These are phyloP conservation scores for Anniella stebbinsi DNA, from an alignment of 2,797 vertebrate species.

Conservation along the genomic window DNA sequence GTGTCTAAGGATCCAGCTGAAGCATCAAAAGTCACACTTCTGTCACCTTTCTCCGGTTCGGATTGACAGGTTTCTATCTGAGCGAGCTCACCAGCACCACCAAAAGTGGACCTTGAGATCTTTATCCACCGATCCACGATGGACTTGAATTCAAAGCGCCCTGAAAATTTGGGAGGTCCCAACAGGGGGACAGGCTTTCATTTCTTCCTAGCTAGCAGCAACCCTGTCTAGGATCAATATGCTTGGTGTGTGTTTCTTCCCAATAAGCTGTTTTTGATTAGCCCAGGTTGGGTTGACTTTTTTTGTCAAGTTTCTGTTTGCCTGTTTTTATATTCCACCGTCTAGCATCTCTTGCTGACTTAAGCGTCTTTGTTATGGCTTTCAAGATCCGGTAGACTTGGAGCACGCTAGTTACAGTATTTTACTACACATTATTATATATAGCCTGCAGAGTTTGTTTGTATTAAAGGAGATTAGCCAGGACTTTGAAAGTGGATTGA, in stretches of 20 bases:
- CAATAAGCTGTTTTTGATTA: slow-evolving; percentile 56
- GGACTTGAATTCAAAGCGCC: not conserved
- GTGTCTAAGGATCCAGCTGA: not conserved
- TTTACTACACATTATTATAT: not conserved
- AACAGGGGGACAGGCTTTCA: not conserved
- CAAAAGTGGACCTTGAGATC: not conserved
- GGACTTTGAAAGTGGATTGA: slow-evolving; percentile 59
- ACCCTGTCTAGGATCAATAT: slow-evolving; percentile 33
- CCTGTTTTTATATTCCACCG: slow-evolving; percentile 53
- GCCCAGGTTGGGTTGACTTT: slow-evolving; percentile 59
- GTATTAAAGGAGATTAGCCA: slow-evolving; percentile 60
- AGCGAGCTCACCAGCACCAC: not conserved
- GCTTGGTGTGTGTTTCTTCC: slow-evolving; percentile 30
- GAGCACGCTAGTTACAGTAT: slow-evolving; percentile 54
- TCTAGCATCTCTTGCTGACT: slow-evolving; percentile 54
- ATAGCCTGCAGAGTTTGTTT: slow-evolving; percentile 60
- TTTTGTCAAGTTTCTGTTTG: slow-evolving; percentile 57
- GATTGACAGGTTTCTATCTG: too few species aligned
- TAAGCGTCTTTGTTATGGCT: slow-evolving; percentile 47
- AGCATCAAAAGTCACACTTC: not conserved
- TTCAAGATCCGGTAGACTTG: slow-evolving; percentile 65
- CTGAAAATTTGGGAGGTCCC: not conserved
- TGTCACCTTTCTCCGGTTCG: not conserved
- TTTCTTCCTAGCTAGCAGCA: slow-evolving; percentile 25
- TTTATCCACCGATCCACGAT: not conserved